These are phyloP conservation scores for mouse (Mus musculus) DNA, from an alignment of 2,113 vertebrate genomes.

Conservation along the genomic window GRCm39 chr2:67418001-67418500, in stretches of 20 bases:
- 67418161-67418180: constrained; percentile 52
- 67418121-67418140: neutral
- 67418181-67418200: constrained; percentile 54
- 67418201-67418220: constrained; percentile 52
- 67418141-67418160: constrained; percentile 52
- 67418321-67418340: constrained; percentile 24
- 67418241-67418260: neutral
- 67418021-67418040: neutral
- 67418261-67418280: constrained; percentile 58
- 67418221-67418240: neutral
- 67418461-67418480: neutral
- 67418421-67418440: neutral
- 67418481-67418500: neutral
- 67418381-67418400: constrained; percentile 54
- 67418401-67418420: neutral
- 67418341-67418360: constrained; percentile 6
- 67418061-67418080: constrained; percentile 16
- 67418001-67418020: constrained; percentile 50
- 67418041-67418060: constrained; percentile 60
- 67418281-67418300: constrained; percentile 39
- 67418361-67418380: neutral
- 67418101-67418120: constrained; percentile 36
- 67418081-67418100: constrained; percentile 54
- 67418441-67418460: constrained; percentile 17
- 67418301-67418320: neutral